These are phyloP conservation scores for Diachasmimorpha longicaudata DNA, from an alignment of 1,140 invertebrate genomes.

Conservation along the genomic window DNA sequence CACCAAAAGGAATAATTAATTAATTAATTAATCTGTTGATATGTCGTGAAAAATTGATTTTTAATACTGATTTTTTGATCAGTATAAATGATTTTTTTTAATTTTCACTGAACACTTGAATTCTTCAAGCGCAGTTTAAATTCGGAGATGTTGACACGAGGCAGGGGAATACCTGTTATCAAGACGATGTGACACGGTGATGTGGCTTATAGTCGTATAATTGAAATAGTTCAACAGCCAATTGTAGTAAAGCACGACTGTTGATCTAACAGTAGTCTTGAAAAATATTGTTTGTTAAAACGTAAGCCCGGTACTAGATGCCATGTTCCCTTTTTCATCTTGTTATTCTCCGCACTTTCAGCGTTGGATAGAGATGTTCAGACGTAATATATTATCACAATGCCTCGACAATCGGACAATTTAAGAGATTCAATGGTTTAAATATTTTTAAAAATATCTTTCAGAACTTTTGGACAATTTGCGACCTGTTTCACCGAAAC, in stretches of 20 bases:
- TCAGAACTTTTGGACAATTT: constrained; percentile 81
- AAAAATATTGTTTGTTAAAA: not conserved
- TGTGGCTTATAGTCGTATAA: not conserved
- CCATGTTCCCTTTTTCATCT: too few species aligned
- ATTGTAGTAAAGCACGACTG: not conserved
- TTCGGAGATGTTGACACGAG: not conserved
- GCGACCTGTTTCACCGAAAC: constrained; percentile 82
- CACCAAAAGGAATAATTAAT: too few species aligned
- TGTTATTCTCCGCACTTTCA: not conserved
- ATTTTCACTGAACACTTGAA: too few species aligned
- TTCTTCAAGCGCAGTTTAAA: too few species aligned
- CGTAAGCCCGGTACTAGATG: not conserved
- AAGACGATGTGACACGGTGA: not conserved
- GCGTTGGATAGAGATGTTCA: not conserved
- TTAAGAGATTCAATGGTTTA: too few species aligned
- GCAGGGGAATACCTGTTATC: not conserved
- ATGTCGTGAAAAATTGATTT: too few species aligned
- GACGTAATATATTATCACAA: too few species aligned
- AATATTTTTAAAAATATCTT: constrained; percentile 39
- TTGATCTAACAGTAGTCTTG: not conserved
- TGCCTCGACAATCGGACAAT: too few species aligned
- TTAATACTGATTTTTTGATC: too few species aligned
- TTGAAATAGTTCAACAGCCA: not conserved
- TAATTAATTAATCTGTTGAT: too few species aligned
- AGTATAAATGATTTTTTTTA: too few species aligned